A percentile compares a stretch with the other conserved stretches of the same genome.
Conservation (phyloP, 2,888 invertebrate genomes). For the Nymphalis urticae region DNA sequence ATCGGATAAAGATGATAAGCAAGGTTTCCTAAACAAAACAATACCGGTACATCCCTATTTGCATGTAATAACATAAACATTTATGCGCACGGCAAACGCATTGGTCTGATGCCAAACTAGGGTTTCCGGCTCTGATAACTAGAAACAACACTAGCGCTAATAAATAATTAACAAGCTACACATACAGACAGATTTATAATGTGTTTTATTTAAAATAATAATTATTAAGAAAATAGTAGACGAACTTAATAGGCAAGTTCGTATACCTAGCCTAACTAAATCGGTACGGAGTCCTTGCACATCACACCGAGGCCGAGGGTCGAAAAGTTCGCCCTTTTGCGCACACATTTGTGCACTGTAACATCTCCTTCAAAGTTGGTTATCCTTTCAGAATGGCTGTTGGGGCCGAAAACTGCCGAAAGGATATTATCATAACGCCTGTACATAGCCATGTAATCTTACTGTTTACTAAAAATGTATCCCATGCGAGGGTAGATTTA, state of each 20-base stretch:
- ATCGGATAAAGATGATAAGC: conserved; percentile 3
- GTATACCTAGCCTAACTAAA: background rate
- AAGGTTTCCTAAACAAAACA: conserved; percentile 11
- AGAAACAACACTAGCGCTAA: conserved; percentile 38
- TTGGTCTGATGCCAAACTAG: conserved; percentile 42
- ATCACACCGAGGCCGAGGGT: no score
- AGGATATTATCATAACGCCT: no score
- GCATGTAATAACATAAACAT: conserved; percentile 40
- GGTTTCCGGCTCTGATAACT: conserved; percentile 40
- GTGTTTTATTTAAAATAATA: conserved; percentile 3
- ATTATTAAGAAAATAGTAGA: background rate
- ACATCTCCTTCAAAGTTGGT: no score
- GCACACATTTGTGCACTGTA: no score
- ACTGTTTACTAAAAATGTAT: no score
- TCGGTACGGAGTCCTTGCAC: no score
- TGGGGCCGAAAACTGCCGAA: no score
- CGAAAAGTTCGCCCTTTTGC: no score
- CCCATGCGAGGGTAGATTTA: no score
- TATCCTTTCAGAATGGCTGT: no score
- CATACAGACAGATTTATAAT: conserved; percentile 14
- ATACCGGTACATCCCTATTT: conserved; percentile 29
- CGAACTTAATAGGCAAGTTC: background rate
- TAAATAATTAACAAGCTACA: conserved; percentile 36
- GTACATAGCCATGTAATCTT: no score
- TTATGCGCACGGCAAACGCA: conserved; percentile 36